Base-by-base conservation (phyloP, 1,140 invertebrate species). In the Neodiprion pinetum region DNA sequence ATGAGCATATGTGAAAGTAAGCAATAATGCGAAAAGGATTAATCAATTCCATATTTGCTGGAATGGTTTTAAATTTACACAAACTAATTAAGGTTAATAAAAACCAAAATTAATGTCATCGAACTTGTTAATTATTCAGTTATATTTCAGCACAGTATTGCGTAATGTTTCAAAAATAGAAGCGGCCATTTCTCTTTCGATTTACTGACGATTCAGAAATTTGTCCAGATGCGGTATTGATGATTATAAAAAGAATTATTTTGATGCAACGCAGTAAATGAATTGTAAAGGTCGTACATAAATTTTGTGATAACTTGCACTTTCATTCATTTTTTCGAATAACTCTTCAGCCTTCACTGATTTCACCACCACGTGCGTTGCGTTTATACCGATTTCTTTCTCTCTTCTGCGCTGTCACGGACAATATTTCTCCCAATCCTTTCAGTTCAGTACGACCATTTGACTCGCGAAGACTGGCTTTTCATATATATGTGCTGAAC, bases 21-120 rank as follows among this genome's bases (percentile, higher is more conserved):
- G 70, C 61, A 67, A 48, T 53, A 40, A 65, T 53, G 7, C 1
- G 1, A 71, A 53, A 8, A 7, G 65, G 5, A 53, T 40, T 23
- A 7, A n/a, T 61, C 17, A 7, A 21, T 72, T 72, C 65, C 14
- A 72, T 7, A 21, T 72, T 23, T 23, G 23, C 49, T 61, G n/a
- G 65, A 28, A 71, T 14, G 40, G 47, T 1, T 70, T 70, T 21
- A 47, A 48, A 68, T 28, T n/a, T 10, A 53, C 28, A 12, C 50
- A 70, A 70, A 23, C 61, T 75, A 1, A 40, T 40, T 40, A 40
- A 40, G 28, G 28, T 40, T 4, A 40, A 40, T 40, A 40, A 40
- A 5, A 49, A 50, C 67, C 72, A 47, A 75, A 49, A 50, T 70
- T 75, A 47, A 75, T 48, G 70, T 70, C 3, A 0, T 14, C 69